Percentiles rank a stretch among this genome's conserved stretches.
These are phyloP conservation scores for Idaea biselata DNA, from an alignment of 2,888 invertebrate genomes.

Conservation along the genomic window DNA sequence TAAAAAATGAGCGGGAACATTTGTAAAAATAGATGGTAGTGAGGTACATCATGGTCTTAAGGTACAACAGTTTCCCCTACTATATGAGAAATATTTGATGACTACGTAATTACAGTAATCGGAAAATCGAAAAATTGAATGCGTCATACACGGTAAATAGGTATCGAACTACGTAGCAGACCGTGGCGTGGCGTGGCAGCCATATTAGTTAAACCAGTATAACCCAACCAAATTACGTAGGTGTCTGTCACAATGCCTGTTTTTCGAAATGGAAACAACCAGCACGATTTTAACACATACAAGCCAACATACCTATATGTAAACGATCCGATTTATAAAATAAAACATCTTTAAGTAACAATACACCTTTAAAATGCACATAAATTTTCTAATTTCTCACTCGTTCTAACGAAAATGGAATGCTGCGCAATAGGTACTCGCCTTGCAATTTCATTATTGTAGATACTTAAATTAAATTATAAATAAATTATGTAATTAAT, in stretches of 20 bases:
- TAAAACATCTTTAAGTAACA: not conserved
- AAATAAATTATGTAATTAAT: conserved; percentile 17
- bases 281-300: not conserved
- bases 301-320: conserved; percentile 8
- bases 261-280: not conserved
- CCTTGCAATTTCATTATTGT: not conserved
- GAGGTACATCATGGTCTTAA: too few relatives aligned
- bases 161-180: conserved; percentile 23
- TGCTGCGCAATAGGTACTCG: not conserved
- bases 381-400: not conserved
- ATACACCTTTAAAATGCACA: not conserved
- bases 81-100: not conserved
- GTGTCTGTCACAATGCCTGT: conserved; percentile 15
- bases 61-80: too few relatives aligned
- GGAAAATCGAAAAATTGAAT: conserved; percentile 16
- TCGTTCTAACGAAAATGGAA: not conserved
- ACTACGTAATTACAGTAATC: conserved; percentile 6
- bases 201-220: conserved; percentile 46
- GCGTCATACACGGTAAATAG: conserved; percentile 38
- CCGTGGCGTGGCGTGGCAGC: conserved; percentile 33
- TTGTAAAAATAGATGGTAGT: too few relatives aligned
- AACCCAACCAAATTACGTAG: conserved; percentile 52
- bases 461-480: not conserved
- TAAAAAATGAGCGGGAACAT: too few relatives aligned
- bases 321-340: not conserved